Evolutionary conservation across 2,888 invertebrate genomes (phyloP).

Genomic region (Drosophila neonasuta): DNA sequence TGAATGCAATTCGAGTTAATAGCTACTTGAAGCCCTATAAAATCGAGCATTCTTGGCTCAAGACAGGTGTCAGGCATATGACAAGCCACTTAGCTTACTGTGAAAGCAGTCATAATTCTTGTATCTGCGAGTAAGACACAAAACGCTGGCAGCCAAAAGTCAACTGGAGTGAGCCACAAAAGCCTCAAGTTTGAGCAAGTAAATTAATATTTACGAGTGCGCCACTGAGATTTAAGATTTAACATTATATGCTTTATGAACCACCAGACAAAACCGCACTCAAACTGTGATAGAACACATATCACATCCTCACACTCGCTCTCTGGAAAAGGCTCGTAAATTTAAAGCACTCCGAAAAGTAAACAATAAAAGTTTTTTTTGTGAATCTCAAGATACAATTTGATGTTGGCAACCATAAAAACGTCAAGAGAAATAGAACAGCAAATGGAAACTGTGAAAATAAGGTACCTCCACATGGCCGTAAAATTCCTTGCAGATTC

Average conservation of each 20-base stretch:
- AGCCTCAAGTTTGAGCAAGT: slow-evolving; percentile 55
- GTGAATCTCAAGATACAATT: slow-evolving; percentile 59
- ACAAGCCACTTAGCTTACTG: slow-evolving; percentile 21
- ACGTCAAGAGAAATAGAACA: slow-evolving; percentile 40
- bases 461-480: slow-evolving; percentile 11
- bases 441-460: slow-evolving; percentile 41
- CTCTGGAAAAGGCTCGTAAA: slow-evolving; percentile 51
- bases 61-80: slow-evolving; percentile 22
- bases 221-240: slow-evolving; percentile 51
- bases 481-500: slow-evolving; percentile 51
- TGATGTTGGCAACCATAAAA: slow-evolving; percentile 56
- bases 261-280: slow-evolving; percentile 15
- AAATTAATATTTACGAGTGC: slow-evolving; percentile 72
- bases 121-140: slow-evolving; percentile 26
- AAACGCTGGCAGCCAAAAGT: slow-evolving; percentile 35
- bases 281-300: slow-evolving; percentile 37
- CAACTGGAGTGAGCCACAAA: slow-evolving; percentile 38
- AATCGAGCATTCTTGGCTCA: background rate
- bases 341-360: slow-evolving; percentile 59
- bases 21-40: slow-evolving; percentile 4
- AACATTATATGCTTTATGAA: slow-evolving; percentile 58
- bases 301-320: slow-evolving; percentile 15
- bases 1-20: slow-evolving; percentile 13
- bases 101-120: slow-evolving; percentile 44
- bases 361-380: slow-evolving; percentile 64